Evolutionary conservation across 2,888 invertebrate species (phyloP).

Genomic region (Leptothorax acervorum): DNA sequence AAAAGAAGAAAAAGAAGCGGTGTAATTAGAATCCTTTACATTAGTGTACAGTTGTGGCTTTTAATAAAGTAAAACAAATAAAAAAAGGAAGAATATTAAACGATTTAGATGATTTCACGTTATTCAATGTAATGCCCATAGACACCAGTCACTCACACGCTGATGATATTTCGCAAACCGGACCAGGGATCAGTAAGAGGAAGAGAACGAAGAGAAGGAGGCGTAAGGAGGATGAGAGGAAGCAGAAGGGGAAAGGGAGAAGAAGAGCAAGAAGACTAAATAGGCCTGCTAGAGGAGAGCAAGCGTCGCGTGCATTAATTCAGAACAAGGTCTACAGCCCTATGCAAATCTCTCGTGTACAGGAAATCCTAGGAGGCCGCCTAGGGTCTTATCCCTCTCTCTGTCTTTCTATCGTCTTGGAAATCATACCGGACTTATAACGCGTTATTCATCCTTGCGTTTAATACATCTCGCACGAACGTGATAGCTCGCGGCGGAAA

Average conservation of each 20-base stretch:
- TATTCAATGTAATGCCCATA: background rate
- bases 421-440: conserved; percentile 47
- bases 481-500: conserved; percentile 50
- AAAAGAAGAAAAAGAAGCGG: no score
- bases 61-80: background rate
- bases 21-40: background rate
- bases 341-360: conserved; percentile 79
- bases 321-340: conserved; percentile 75
- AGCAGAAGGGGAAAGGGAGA: conserved; percentile 36
- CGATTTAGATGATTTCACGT: background rate
- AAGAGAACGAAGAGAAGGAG: conserved; percentile 19
- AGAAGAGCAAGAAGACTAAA: conserved; percentile 56
- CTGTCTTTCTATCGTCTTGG: conserved; percentile 39
- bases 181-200: conserved; percentile 7
- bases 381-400: conserved; percentile 53
- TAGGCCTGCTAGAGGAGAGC: conserved; percentile 74
- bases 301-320: conserved; percentile 80
- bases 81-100: background rate
- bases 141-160: conserved; percentile 25
- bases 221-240: conserved; percentile 23
- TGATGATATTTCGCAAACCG: conserved; percentile 34
- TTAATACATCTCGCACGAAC: conserved; percentile 56
- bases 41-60: background rate
- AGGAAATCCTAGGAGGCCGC: conserved; percentile 77
- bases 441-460: conserved; percentile 48